Conservation (phyloP, 2,113 vertebrate genomes). For the Leiothrix lutea region DNA sequence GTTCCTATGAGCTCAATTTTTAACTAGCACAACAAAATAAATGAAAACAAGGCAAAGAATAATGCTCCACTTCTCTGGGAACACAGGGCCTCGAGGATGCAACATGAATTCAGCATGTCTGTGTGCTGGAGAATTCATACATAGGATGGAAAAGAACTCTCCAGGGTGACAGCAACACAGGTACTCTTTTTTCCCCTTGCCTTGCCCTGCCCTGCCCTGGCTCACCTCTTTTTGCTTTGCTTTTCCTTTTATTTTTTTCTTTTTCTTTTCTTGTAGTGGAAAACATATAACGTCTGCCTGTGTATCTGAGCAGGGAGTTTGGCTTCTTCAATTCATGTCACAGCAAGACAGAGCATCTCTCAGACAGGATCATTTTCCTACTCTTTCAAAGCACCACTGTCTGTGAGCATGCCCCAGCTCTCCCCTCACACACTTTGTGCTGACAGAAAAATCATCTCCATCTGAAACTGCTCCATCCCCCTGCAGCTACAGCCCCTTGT, state of each 20-base stretch:
- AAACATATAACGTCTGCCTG: background rate
- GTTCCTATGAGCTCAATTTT: background rate
- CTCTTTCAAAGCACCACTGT: background rate
- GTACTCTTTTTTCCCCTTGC: background rate
- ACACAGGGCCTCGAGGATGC: background rate
- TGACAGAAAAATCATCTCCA: background rate
- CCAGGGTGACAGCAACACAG: rapidly evolving
- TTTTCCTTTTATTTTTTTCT: background rate
- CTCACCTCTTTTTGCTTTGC: too few species aligned
- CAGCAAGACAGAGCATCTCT: background rate
- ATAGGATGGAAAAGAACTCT: background rate
- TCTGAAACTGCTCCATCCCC: background rate
- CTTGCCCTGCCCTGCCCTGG: background rate
- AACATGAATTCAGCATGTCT: background rate
- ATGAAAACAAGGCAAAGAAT: background rate
- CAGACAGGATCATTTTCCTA: background rate
- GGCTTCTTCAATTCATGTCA: background rate
- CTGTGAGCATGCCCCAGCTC: background rate
- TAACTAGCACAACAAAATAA: background rate
- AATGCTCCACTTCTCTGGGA: background rate
- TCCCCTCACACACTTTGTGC: background rate
- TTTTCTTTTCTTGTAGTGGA: background rate
- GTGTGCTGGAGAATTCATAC: background rate
- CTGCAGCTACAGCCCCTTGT: background rate
- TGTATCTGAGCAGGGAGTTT: background rate